phyloP scores from a whole-genome alignment of 2,888 invertebrate genomes.

The Drosophila picticornis region DNA sequence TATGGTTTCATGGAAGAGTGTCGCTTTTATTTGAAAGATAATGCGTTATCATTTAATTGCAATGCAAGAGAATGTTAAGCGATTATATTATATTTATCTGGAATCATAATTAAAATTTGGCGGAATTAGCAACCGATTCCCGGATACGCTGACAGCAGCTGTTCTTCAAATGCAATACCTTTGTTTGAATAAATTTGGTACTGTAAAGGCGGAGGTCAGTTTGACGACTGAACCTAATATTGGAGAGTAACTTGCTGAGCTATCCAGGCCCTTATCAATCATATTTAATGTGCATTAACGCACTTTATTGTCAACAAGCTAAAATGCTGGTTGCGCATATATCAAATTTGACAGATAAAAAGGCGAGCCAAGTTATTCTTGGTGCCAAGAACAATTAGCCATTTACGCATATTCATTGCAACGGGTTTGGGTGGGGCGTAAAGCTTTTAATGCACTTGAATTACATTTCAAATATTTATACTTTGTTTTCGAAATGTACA shows the following conservation, averaged over 20 bases:
- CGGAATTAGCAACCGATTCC: not conserved
- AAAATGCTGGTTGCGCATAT: constrained; percentile 45
- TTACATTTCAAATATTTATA: not conserved
- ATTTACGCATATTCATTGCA: constrained; percentile 3
- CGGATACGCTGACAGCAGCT: not conserved
- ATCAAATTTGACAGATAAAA: constrained; percentile 49
- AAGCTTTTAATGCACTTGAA: not conserved
- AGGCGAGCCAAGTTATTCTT: constrained; percentile 33
- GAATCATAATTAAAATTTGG: not conserved
- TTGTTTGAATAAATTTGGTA: not conserved
- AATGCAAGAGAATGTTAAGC: constrained; percentile 21
- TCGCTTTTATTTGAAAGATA: constrained; percentile 14
- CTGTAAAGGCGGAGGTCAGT: constrained; percentile 3
- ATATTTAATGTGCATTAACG: constrained; percentile 60
- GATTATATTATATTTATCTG: constrained; percentile 3
- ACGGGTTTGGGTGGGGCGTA: not conserved
- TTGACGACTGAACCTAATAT: not conserved
- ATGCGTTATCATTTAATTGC: constrained; percentile 40
- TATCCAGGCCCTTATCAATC: constrained; percentile 46
- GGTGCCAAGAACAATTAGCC: not conserved
- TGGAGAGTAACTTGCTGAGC: not conserved
- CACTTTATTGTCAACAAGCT: constrained; percentile 43
- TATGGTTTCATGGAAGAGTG: not conserved
- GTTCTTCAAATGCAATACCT: not conserved
- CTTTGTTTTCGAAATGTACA: not conserved